Percentiles rank a stretch among this genome's conserved stretches.
phyloP scores from a whole-genome alignment of 2,797 vertebrate genomes.

The Gadopsis bispinosus region DNA sequence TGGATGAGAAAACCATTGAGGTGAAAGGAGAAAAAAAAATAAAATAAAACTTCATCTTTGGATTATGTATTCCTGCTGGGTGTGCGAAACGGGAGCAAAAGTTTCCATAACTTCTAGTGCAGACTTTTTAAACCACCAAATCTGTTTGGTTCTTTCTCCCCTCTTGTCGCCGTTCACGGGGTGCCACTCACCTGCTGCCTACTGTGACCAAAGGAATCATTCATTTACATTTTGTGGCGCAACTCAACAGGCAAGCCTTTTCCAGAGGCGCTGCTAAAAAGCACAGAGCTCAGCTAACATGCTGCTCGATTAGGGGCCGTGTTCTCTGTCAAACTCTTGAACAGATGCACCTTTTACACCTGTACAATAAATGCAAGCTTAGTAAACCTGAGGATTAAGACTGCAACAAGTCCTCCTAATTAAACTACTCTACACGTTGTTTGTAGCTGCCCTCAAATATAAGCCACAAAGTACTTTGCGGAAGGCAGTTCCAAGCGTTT shows the following conservation, averaged over 20 bases:
- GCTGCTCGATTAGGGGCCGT: neutral
- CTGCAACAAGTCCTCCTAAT: neutral
- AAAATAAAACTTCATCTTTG: slow-evolving; percentile 43
- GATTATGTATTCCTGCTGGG: slow-evolving; percentile 72
- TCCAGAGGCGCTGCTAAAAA: neutral
- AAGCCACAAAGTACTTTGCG: too few species aligned
- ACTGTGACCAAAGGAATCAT: slow-evolving; percentile 11
- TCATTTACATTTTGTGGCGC: slow-evolving; percentile 11
- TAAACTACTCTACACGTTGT: neutral
- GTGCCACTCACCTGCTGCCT: slow-evolving; percentile 2
- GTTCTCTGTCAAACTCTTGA: neutral
- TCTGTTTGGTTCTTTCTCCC: slow-evolving; percentile 28
- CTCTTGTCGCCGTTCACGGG: slow-evolving; percentile 7
- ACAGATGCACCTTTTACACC: too few species aligned
- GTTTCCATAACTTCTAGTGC: slow-evolving; percentile 51
- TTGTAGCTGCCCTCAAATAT: neutral
- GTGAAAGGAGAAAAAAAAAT: slow-evolving; percentile 44
- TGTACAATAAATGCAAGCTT: neutral
- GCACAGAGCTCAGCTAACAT: neutral
- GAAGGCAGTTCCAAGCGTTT: too few species aligned
- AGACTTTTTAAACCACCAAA: slow-evolving; percentile 54
- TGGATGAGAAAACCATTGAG: slow-evolving; percentile 65
- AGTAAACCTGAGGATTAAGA: neutral
- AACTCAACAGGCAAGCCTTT: neutral
- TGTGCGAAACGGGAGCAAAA: slow-evolving; percentile 62